Conservation (phyloP, 2,888 invertebrate species). For the Parascotia fuliginaria region DNA sequence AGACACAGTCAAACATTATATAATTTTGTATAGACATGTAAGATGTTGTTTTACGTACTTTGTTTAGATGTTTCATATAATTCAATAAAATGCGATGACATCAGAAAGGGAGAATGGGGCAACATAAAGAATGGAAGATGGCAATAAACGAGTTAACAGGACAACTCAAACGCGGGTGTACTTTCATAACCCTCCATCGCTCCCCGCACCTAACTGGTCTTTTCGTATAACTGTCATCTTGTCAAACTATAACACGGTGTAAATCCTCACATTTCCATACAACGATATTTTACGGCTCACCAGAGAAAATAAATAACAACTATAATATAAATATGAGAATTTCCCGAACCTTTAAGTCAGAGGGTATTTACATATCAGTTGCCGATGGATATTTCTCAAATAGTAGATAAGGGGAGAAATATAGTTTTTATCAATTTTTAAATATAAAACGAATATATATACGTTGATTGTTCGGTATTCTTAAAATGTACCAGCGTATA, state of each 20-base stretch:
- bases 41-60: conserved; percentile 12
- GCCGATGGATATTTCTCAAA: conserved; percentile 79
- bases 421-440: conserved; percentile 29
- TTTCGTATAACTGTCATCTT: conserved; percentile 81
- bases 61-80: conserved; percentile 39
- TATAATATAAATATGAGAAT: conserved; percentile 80
- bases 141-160: conserved; percentile 73
- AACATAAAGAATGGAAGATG: conserved; percentile 57
- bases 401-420: conserved; percentile 61
- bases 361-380: conserved; percentile 82
- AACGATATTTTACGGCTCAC: conserved; percentile 80
- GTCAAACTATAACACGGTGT: conserved; percentile 77
- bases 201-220: conserved; percentile 44
- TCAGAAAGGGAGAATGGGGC: conserved; percentile 47
- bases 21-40: conserved; percentile 9
- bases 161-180: conserved; percentile 48
- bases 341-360: conserved; percentile 73
- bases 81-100: conserved; percentile 56
- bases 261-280: conserved; percentile 83
- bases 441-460: background rate
- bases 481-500: too few species aligned
- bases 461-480: too few species aligned
- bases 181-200: conserved; percentile 32
- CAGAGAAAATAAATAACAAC: conserved; percentile 83
- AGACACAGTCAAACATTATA: conserved; percentile 31